Evolutionary conservation across 2,113 vertebrate genomes (phyloP).

Genomic region (Varanus komodoensis): DNA sequence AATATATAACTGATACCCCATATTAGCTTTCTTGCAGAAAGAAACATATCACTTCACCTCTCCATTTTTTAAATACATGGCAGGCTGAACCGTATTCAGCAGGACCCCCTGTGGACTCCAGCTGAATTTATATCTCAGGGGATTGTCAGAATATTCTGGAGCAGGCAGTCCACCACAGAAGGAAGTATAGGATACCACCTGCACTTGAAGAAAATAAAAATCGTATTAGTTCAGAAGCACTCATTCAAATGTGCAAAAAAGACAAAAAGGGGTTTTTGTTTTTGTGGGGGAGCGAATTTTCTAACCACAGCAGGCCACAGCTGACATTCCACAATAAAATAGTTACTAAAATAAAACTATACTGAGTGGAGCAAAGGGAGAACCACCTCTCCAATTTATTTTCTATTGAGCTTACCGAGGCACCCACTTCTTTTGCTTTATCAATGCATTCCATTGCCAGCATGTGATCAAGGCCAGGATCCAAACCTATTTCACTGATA

Average conservation of each 20-base stretch:
- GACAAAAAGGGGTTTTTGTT: neutral
- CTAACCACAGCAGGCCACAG: neutral
- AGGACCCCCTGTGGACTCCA: constrained; percentile 95
- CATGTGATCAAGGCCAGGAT: constrained; percentile 99
- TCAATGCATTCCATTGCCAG: constrained; percentile 96
- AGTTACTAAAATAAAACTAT: neutral
- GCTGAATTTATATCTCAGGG: constrained; percentile 97
- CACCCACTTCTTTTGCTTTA: constrained; percentile 91
- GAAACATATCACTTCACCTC: constrained; percentile 77
- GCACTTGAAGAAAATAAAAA: constrained; percentile 30
- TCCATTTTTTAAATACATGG: constrained; percentile 86
- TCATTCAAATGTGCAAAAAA: neutral
- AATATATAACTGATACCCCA: neutral
- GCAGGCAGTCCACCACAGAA: constrained; percentile 95
- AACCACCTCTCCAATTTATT: neutral
- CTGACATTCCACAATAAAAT: neutral
- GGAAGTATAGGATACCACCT: constrained; percentile 93
- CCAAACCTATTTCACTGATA: constrained; percentile 93
- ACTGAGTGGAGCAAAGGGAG: neutral
- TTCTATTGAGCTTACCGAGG: constrained; percentile 81
- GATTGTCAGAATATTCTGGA: constrained; percentile 94
- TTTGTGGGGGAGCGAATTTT: neutral
- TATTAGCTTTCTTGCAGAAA: constrained; percentile 21
- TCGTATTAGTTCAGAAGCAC: neutral
- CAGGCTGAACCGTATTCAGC: constrained; percentile 89